Evolutionary conservation across 1,140 invertebrate genomes (phyloP).

Genomic region (Lerema accius): DNA sequence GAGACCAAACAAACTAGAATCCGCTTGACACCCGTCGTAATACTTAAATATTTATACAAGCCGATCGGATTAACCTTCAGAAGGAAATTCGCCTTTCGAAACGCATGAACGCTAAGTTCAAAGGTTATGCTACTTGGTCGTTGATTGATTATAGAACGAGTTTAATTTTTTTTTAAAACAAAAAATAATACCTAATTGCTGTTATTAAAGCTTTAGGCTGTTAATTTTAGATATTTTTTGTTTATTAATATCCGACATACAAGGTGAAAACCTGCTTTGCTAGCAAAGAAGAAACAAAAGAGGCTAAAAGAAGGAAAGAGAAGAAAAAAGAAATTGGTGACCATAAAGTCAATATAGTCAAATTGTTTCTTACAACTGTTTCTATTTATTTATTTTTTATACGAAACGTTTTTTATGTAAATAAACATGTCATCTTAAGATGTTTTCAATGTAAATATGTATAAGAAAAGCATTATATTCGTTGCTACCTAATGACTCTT

Average conservation of each 20-base stretch:
- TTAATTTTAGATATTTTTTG: too few relatives aligned
- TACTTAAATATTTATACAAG: conserved; percentile 55
- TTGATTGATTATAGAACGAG: conserved; percentile 41
- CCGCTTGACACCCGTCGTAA: conserved; percentile 49
- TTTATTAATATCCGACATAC: too few relatives aligned
- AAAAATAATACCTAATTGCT: too few relatives aligned
- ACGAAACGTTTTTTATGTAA: conserved; percentile 27
- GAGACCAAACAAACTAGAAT: conserved; percentile 50
- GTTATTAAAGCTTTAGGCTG: too few relatives aligned
- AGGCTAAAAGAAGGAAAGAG: too few relatives aligned
- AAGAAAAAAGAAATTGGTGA: too few relatives aligned
- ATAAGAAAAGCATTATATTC: conserved; percentile 1
- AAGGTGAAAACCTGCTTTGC: too few relatives aligned
- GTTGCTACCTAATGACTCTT: too few relatives aligned
- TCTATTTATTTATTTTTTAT: too few relatives aligned
- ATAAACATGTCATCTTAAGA: conserved; percentile 10
- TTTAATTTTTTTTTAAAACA: conserved; percentile 10
- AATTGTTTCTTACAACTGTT: too few relatives aligned
- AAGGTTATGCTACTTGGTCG: conserved; percentile 62
- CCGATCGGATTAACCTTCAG: conserved; percentile 37
- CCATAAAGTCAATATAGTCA: too few relatives aligned
- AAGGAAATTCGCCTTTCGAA: conserved; percentile 41
- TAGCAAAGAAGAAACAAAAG: too few relatives aligned
- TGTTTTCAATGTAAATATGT: conserved; percentile 24
- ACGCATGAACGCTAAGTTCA: conserved; percentile 59